A percentile compares a stretch with the other conserved stretches of the same genome.
phyloP scores from a whole-genome alignment of 2,888 invertebrate genomes.

The Perizoma flavofasciatum region DNA sequence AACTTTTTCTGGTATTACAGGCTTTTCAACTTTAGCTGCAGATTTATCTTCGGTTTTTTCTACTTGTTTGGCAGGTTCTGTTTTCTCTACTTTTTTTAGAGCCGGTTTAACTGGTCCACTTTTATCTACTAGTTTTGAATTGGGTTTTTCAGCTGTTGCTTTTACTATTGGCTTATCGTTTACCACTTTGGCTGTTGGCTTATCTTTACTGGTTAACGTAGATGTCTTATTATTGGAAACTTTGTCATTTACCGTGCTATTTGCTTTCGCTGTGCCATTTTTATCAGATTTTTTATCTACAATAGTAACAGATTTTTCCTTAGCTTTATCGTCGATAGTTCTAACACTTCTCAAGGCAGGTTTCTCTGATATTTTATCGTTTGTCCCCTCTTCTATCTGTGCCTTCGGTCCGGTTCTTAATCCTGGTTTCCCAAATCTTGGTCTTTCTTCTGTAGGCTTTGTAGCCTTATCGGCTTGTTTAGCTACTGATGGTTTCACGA shows the following conservation, averaged over 20 bases:
- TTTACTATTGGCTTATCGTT: constrained; percentile 47
- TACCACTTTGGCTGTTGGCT: constrained; percentile 42
- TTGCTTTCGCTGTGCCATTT: constrained; percentile 55
- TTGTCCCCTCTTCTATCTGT: constrained; percentile 50
- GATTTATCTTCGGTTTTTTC: constrained; percentile 39
- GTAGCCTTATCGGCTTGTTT: constrained; percentile 65
- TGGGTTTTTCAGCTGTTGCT: constrained; percentile 43
- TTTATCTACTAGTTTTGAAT: constrained; percentile 44
- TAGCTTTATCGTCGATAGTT: constrained; percentile 74
- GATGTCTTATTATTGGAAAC: constrained; percentile 40
- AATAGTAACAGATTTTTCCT: constrained; percentile 75
- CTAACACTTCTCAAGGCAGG: constrained; percentile 66
- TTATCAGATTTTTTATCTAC: constrained; percentile 67
- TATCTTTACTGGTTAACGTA: constrained; percentile 45
- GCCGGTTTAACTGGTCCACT: constrained; percentile 30
- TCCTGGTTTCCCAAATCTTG: constrained; percentile 65
- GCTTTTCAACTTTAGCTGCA: constrained; percentile 48
- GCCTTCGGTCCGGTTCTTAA: constrained; percentile 47
- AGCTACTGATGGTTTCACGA: constrained; percentile 71
- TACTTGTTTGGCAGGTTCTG: constrained; percentile 29
- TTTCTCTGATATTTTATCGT: constrained; percentile 61
- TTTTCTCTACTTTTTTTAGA: constrained; percentile 33
- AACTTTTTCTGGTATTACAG: constrained; percentile 49
- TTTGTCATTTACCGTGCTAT: constrained; percentile 51
- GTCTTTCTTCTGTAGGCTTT: constrained; percentile 65